Evolutionary conservation across 2,888 invertebrate genomes (phyloP).

Genomic region (Hedya salicella): DNA sequence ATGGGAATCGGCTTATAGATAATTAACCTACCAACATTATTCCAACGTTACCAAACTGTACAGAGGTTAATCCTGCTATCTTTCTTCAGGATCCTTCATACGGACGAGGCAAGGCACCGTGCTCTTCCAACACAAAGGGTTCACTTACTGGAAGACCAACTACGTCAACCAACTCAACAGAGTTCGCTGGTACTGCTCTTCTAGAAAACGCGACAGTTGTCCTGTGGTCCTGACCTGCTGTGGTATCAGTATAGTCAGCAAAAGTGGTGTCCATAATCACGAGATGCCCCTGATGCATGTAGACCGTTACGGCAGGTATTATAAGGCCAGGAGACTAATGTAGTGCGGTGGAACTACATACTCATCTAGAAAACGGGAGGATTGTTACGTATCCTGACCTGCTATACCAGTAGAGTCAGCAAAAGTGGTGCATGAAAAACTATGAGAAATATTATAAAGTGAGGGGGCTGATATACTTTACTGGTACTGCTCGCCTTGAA

Average conservation of each 20-base stretch:
- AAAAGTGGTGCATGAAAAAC: too few relatives aligned
- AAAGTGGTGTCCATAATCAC: slow-evolving; percentile 47
- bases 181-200: slow-evolving; percentile 45
- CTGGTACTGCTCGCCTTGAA: too few relatives aligned
- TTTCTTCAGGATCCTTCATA: slow-evolving; percentile 42
- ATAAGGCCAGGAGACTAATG: neutral
- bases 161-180: slow-evolving; percentile 28
- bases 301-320: slow-evolving; percentile 12
- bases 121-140: slow-evolving; percentile 41
- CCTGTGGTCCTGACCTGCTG: slow-evolving; percentile 45
- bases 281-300: slow-evolving; percentile 37
- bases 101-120: slow-evolving; percentile 38
- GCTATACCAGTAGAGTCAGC: too few relatives aligned
- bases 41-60: neutral
- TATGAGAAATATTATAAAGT: too few relatives aligned
- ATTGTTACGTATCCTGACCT: neutral
- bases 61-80: neutral
- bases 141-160: slow-evolving; percentile 45
- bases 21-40: too few relatives aligned
- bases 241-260: slow-evolving; percentile 31
- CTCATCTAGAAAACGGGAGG: neutral
- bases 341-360: neutral
- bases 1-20: too few relatives aligned
- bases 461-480: too few relatives aligned
- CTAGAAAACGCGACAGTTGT: slow-evolving; percentile 45